These are phyloP conservation scores for Pocillopora grandis DNA, from an alignment of 92 coral and sea anemone genomes.

Conservation along the genomic window DNA sequence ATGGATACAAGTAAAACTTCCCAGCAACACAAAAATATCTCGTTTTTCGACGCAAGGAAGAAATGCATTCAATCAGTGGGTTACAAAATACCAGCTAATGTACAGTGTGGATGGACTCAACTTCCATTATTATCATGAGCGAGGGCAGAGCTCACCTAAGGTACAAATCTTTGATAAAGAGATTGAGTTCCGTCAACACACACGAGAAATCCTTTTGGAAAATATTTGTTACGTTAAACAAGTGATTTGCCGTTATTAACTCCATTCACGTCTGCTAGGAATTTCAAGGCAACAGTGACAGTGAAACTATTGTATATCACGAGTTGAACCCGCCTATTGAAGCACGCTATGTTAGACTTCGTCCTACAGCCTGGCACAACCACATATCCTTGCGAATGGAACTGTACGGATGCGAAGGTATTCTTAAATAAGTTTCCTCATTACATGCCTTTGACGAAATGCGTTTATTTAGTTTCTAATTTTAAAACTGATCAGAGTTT, in stretches of 20 bases:
- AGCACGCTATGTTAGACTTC: too few relatives aligned
- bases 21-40: background rate
- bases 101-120: background rate
- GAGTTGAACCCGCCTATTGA: too few relatives aligned
- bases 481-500: too few relatives aligned
- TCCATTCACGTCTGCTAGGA: background rate
- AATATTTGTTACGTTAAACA: too few relatives aligned
- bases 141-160: background rate
- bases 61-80: background rate
- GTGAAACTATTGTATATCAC: background rate
- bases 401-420: too few relatives aligned
- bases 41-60: background rate
- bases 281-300: background rate
- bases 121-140: background rate
- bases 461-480: too few relatives aligned
- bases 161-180: background rate
- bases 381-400: too few relatives aligned
- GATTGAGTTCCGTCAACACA: background rate
- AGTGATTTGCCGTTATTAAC: too few relatives aligned
- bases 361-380: too few relatives aligned
- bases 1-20: conserved; percentile 1
- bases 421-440: too few relatives aligned
- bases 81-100: background rate
- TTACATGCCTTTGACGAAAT: too few relatives aligned
- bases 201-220: too few relatives aligned